Conservation (phyloP, 2,797 vertebrate species). For the Propithecus deckenii region DNA sequence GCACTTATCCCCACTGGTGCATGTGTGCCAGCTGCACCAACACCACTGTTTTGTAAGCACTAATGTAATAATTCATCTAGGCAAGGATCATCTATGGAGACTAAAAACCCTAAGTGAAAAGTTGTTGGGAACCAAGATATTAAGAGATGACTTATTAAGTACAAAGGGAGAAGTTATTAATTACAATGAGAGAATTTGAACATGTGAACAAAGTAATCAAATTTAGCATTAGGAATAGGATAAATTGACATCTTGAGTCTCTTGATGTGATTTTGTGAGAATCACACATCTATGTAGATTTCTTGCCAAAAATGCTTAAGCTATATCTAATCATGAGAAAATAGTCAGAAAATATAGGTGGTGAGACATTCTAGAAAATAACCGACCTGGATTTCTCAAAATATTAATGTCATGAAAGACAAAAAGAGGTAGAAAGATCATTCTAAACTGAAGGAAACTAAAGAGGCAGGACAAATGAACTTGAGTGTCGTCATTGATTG, state of each 20-base stretch:
- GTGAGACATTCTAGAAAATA: background rate
- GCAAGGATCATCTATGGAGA: background rate
- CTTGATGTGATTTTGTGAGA: background rate
- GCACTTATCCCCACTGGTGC: too few relatives aligned
- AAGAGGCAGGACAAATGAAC: background rate
- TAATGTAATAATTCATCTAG: background rate
- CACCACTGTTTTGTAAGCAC: background rate
- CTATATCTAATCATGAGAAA: background rate
- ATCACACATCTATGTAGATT: background rate
- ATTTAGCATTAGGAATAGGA: background rate
- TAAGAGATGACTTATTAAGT: background rate
- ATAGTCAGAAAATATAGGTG: background rate
- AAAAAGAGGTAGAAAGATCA: background rate
- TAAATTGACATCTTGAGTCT: background rate
- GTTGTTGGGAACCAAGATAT: background rate
- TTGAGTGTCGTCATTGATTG: too few relatives aligned
- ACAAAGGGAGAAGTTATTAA: background rate
- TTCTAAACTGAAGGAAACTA: background rate
- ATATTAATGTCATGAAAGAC: background rate
- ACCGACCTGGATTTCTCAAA: background rate
- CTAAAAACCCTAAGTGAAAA: background rate
- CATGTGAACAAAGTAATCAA: background rate
- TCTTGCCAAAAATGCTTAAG: background rate
- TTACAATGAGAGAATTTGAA: background rate
- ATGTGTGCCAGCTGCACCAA: too few relatives aligned